Conservation (phyloP, 2,797 vertebrate species). For the Schizopygopsis pylzovi region DNA sequence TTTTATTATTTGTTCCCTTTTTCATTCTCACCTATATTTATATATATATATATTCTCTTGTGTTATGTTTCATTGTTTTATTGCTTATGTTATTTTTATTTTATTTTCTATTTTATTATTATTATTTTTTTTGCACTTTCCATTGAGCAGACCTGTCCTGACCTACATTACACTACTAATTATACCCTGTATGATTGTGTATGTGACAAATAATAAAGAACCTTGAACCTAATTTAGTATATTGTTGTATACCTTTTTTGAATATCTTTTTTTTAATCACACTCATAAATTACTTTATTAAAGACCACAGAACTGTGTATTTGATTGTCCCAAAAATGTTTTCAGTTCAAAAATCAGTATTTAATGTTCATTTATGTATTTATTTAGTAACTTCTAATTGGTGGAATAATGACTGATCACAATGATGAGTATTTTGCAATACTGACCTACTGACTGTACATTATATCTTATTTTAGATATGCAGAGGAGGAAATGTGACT, state of each 20-base stretch:
- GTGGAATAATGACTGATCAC: neutral
- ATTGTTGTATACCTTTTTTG: neutral
- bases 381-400: neutral
- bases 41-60: too few relatives aligned
- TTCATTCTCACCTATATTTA: too few relatives aligned
- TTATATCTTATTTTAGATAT: neutral
- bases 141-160: too few relatives aligned
- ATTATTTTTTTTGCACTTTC: too few relatives aligned
- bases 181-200: too few relatives aligned
- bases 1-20: too few relatives aligned
- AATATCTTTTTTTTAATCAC: neutral
- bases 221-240: too few relatives aligned
- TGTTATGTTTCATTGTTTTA: too few relatives aligned
- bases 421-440: neutral
- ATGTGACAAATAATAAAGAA: too few relatives aligned
- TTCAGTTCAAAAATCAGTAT: neutral
- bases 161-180: too few relatives aligned
- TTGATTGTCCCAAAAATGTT: neutral
- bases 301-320: neutral
- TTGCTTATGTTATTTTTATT: too few relatives aligned
- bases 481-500: neutral
- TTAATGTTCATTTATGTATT: neutral
- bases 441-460: neutral
- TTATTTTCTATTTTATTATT: too few relatives aligned
- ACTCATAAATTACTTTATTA: neutral